These are phyloP conservation scores for Cephalopholis sonnerati DNA, from an alignment of 2,113 vertebrate genomes.

Conservation along the genomic window DNA sequence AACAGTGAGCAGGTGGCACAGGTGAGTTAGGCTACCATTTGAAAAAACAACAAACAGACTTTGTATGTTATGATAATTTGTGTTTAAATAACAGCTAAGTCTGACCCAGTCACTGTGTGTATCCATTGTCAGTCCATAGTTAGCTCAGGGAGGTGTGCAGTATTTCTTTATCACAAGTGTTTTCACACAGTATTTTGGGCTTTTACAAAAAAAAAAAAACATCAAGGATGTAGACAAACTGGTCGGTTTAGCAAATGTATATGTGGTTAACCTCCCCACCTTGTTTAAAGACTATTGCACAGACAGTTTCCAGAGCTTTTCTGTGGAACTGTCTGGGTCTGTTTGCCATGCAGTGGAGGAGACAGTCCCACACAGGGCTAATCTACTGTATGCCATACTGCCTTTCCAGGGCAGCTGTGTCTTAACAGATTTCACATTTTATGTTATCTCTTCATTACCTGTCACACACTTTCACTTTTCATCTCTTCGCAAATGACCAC, in stretches of 20 bases:
- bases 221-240: not conserved
- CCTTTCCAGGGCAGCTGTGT: slow-evolving; percentile 2
- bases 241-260: not conserved
- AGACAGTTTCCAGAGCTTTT: not conserved
- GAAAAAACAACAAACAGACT: not conserved
- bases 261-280: not conserved
- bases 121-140: not conserved
- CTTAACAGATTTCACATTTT: not conserved
- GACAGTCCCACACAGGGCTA: not conserved
- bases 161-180: not conserved
- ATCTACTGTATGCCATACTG: not conserved
- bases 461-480: slow-evolving; percentile 3
- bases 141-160: not conserved
- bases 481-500: slow-evolving; percentile 32
- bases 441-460: slow-evolving; percentile 28
- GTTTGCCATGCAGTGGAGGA: not conserved
- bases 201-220: not conserved
- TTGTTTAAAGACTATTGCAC: not conserved
- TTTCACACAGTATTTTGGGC: not conserved
- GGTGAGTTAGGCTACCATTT: slow-evolving; percentile 72
- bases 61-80: not conserved
- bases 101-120: not conserved
- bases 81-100: slow-evolving; percentile 11
- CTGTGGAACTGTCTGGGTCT: not conserved
- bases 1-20: slow-evolving; percentile 95